Evolutionary conservation across 2,888 invertebrate genomes (phyloP).

Genomic region (Orgyia antiqua): DNA sequence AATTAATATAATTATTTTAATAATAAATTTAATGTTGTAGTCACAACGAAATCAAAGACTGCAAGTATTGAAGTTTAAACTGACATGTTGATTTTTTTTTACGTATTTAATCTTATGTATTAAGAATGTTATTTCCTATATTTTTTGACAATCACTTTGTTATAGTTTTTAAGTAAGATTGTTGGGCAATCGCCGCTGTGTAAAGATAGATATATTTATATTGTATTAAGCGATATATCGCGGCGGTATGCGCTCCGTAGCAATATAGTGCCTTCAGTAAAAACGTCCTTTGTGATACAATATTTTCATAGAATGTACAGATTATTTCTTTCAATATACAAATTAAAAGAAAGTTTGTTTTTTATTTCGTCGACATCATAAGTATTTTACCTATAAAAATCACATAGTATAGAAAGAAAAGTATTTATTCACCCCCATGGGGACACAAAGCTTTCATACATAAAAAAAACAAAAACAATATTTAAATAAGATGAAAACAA

Average conservation of each 20-base stretch:
- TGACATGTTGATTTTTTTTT: conserved; percentile 50
- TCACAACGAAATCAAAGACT: conserved; percentile 77
- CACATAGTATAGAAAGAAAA: too few species aligned
- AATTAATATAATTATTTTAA: conserved; percentile 8
- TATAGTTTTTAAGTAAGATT: conserved; percentile 34
- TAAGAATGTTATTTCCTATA: conserved; percentile 58
- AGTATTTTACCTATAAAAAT: too few species aligned
- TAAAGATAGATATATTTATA: conserved; percentile 12
- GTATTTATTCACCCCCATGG: too few species aligned
- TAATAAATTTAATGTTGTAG: conserved; percentile 56
- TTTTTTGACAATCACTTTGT: conserved; percentile 70
- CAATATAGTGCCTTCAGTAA: conserved; percentile 64
- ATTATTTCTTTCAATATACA: conserved; percentile 72
- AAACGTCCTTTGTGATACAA: conserved; percentile 75
- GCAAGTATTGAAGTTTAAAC: conserved; percentile 59
- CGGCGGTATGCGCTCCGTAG: too few species aligned
- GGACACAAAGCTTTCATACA: too few species aligned
- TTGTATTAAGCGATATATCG: too few species aligned
- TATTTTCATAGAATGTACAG: conserved; percentile 72
- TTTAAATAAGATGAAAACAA: too few species aligned
- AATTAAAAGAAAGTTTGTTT: conserved; percentile 32
- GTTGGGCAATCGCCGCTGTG: conserved; percentile 11
- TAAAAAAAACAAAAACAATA: too few species aligned
- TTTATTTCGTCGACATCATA: too few species aligned
- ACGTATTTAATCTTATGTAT: conserved; percentile 33